Conservation (phyloP, 1,140 invertebrate genomes). For the Drosophila teissieri region DNA sequence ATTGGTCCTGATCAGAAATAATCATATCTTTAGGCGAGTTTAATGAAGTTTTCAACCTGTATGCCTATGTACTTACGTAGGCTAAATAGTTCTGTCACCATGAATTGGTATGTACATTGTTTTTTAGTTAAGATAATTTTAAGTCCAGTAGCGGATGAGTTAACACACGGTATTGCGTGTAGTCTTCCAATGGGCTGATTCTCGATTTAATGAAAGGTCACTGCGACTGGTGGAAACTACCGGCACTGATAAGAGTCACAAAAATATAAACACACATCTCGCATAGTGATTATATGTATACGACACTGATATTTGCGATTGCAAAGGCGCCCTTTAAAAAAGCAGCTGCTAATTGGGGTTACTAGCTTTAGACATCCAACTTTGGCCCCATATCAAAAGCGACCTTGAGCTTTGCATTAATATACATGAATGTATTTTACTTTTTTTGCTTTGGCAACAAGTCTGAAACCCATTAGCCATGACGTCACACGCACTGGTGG, state of each 20-base stretch:
- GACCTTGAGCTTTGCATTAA: conserved; percentile 17
- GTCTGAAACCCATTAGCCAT: conserved; percentile 33
- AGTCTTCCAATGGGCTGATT: neutral
- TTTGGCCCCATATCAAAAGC: conserved; percentile 22
- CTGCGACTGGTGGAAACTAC: conserved; percentile 34
- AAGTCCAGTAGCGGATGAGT: neutral
- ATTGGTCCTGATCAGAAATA: too few relatives aligned
- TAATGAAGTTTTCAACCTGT: too few relatives aligned
- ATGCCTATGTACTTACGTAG: too few relatives aligned
- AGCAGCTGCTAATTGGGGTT: conserved; percentile 33
- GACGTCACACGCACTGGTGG: conserved; percentile 51
- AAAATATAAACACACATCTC: conserved; percentile 11
- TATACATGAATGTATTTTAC: neutral
- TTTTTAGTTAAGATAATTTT: too few relatives aligned
- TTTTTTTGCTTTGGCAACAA: conserved; percentile 4
- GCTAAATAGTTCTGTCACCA: too few relatives aligned
- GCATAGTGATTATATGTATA: neutral
- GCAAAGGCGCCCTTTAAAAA: conserved; percentile 17
- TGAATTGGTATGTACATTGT: too few relatives aligned
- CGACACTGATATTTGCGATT: neutral
- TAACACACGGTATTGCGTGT: neutral
- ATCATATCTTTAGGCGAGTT: too few relatives aligned
- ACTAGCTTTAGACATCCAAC: conserved; percentile 14
- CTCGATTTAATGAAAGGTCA: conserved; percentile 31
- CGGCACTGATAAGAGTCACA: conserved; percentile 31